A percentile compares a stretch with the other conserved stretches of the same genome.
These are phyloP conservation scores for Iphiclides podalirius DNA, from an alignment of 2,888 invertebrate genomes.

Conservation along the genomic window DNA sequence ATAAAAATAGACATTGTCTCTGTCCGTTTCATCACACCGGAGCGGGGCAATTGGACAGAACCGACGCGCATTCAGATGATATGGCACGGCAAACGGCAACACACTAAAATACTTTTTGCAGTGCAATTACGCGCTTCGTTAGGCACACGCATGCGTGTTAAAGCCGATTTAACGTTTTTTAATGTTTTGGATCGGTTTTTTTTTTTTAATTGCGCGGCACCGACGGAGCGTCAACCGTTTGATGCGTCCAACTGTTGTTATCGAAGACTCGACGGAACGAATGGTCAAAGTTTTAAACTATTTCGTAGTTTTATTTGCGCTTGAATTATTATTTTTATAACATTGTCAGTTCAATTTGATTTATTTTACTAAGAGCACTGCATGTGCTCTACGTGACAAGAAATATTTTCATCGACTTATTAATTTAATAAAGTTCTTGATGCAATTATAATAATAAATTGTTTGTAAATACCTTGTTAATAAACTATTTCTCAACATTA, in stretches of 20 bases:
- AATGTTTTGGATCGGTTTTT: constrained; percentile 12
- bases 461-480: no score
- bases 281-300: no score
- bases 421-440: no score
- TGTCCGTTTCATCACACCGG: constrained; percentile 3
- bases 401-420: no score
- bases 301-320: no score
- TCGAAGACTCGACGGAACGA: no score
- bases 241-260: constrained; percentile 4
- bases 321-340: no score
- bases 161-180: constrained; percentile 17
- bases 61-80: constrained; percentile 12
- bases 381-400: no score
- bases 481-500: no score
- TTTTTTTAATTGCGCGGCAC: constrained; percentile 8
- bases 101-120: constrained; percentile 25
- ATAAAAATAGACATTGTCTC: constrained; percentile 2
- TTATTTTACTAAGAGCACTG: no score
- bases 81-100: constrained; percentile 9
- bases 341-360: no score
- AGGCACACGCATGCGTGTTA: constrained; percentile 15
- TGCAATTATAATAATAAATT: no score
- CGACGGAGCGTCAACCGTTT: background rate
- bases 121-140: constrained; percentile 24
- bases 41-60: constrained; percentile 1